These are phyloP conservation scores for Drosophila leonis DNA, from an alignment of 2,888 invertebrate species.

Conservation along the genomic window DNA sequence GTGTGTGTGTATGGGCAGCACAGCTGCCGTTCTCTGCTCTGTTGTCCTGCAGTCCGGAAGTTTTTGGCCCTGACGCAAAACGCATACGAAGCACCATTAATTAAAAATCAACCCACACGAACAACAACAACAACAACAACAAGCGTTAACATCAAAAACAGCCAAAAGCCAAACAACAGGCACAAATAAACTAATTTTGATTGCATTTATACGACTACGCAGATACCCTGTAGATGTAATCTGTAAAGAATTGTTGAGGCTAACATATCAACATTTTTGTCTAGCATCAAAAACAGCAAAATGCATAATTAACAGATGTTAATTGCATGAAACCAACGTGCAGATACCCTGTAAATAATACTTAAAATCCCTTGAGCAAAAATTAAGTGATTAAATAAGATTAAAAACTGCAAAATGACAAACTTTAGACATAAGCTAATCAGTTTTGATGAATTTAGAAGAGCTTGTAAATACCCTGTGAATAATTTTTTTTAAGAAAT, in stretches of 20 bases:
- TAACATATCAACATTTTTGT: background rate
- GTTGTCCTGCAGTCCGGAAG: conserved; percentile 46
- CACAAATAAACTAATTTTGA: conserved; percentile 11
- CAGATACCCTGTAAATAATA: background rate
- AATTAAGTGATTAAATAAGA: background rate
- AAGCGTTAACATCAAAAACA: conserved; percentile 66
- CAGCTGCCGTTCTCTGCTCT: conserved; percentile 41
- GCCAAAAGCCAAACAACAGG: conserved; percentile 41
- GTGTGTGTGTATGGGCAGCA: conserved; percentile 7
- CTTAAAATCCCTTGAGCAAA: background rate
- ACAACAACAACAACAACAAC: conserved; percentile 35
- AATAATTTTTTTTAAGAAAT: too few species aligned
- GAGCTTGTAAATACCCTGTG: background rate
- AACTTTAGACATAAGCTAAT: background rate
- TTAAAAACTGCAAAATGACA: background rate
- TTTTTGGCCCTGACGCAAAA: conserved; percentile 65
- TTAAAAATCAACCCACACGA: conserved; percentile 72
- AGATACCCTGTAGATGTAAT: conserved; percentile 2
- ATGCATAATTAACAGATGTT: background rate
- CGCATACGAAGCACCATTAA: conserved; percentile 78
- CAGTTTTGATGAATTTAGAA: background rate
- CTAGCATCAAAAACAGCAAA: background rate
- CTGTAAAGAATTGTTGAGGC: background rate
- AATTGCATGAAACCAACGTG: background rate
- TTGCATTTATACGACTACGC: background rate